Base-by-base conservation (phyloP, 1,140 invertebrate species). In the Hestina assimilis region DNA sequence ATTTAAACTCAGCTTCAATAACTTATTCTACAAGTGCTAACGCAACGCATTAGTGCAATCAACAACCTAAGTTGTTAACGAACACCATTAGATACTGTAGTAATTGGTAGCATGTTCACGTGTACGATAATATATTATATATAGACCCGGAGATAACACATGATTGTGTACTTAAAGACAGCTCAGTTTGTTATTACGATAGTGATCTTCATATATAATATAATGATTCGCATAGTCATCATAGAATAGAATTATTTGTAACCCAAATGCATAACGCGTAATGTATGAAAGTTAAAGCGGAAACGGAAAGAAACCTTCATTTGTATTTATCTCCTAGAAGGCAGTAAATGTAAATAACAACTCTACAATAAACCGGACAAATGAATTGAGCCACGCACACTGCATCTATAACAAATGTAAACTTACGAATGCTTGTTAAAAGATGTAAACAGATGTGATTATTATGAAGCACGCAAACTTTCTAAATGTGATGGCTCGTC, bases 401-500 rank as follows among this genome's bases (percentile, higher is more conserved):
- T 35, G 20, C 33, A 41, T 33, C n/a, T n/a, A 33, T 23, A 29
- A 57, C 43, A 57, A 54, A 46, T 40, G 28, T 45, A 26, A 57
- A 55, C 23, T 46, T 40, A 60, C 50, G 45, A 56, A 59, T 59
- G 59, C 55, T 66, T 66, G 63, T 67, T 77, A 64, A 61, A 69
- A 74, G 67, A 69, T 77, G 70, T 76, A 77, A 80, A 79, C 59
- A 77, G 63, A 59, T 35, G 67, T 78, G 70, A 77, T 76, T 73
- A 83, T 79, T 71, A 66, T 69, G 74, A 75, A 65, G 63, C 79
- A 75, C 72, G 73, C 61, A 48, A 74, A 81, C 83, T 86, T 86
- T 86, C 83, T 83, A 81, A 78, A 45, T 63, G 33, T 70, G 83
- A 82, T 82, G 74, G 74, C 69, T 73, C 75, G 75, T 80, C 80